Evolutionary conservation across 2,113 vertebrate genomes (phyloP).

Genomic region (Epinephelus cyanopodus): DNA sequence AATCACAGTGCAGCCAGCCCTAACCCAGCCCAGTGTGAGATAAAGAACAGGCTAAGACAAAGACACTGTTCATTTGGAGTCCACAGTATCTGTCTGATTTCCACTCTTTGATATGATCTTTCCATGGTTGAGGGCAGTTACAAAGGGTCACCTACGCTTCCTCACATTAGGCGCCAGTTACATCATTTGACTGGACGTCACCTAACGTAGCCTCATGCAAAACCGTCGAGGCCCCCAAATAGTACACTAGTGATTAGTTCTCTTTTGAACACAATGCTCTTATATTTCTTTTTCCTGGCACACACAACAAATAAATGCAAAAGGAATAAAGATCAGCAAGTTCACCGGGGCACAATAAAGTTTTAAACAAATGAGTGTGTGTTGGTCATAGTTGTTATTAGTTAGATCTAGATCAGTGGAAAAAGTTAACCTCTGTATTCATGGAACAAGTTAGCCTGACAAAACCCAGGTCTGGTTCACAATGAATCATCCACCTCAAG

Average conservation of each 20-base stretch:
- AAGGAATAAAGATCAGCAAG: constrained; percentile 29
- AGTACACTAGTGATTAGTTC: constrained; percentile 22
- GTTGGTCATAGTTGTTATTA: constrained; percentile 54
- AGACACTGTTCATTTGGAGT: constrained; percentile 64
- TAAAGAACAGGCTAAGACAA: constrained; percentile 60
- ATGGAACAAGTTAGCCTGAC: constrained; percentile 68
- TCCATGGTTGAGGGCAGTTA: constrained; percentile 49
- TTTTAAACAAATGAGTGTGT: constrained; percentile 57
- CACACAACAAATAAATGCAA: constrained; percentile 14
- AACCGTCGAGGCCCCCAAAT: constrained; percentile 47
- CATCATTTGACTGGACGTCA: constrained; percentile 67
- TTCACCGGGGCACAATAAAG: constrained; percentile 45
- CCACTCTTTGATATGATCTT: constrained; percentile 71
- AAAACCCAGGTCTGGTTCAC: constrained; percentile 76
- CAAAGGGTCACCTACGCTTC: constrained; percentile 64
- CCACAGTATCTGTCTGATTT: constrained; percentile 44
- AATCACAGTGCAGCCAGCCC: constrained; percentile 36
- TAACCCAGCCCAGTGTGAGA: constrained; percentile 43
- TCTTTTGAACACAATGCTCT: constrained; percentile 24
- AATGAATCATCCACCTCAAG: constrained; percentile 79
- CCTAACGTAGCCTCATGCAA: constrained; percentile 49
- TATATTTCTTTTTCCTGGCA: constrained; percentile 62
- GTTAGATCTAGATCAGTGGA: constrained; percentile 67
- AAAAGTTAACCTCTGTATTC: constrained; percentile 70
- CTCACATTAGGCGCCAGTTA: constrained; percentile 61